A percentile compares a stretch with the other conserved stretches of the same genome.
phyloP scores from a whole-genome alignment of 53 echinoderm and acorn worm species.

The Glandiceps talaboti region DNA sequence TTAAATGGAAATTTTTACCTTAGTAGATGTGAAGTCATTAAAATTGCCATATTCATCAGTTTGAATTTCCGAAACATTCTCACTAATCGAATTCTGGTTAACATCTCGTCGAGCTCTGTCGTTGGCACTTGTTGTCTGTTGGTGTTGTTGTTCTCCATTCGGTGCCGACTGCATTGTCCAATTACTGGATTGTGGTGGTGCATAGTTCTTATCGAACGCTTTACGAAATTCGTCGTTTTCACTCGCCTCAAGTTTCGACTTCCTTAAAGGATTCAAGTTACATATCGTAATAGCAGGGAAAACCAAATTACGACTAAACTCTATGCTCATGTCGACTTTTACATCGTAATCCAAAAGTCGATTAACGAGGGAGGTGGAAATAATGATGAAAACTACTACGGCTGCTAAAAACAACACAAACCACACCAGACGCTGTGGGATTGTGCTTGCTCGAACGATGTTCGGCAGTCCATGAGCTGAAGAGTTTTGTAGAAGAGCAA shows the following conservation, averaged over 20 bases:
- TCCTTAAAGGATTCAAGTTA: slow-evolving; percentile 52
- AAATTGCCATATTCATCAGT: too few species aligned
- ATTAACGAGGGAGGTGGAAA: not conserved
- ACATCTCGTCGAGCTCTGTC: too few species aligned
- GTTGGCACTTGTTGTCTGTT: too few species aligned
- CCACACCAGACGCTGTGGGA: not conserved
- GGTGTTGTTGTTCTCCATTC: too few species aligned
- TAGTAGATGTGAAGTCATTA: too few species aligned
- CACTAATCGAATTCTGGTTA: too few species aligned
- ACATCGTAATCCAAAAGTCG: not conserved
- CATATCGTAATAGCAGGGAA: slow-evolving; percentile 76
- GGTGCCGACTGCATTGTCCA: too few species aligned
- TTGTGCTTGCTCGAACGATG: slow-evolving; percentile 42
- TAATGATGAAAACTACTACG: not conserved
- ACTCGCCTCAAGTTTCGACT: slow-evolving; percentile 4
- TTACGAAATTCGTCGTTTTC: not conserved
- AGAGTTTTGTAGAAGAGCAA: slow-evolving; percentile 20
- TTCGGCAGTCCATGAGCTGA: slow-evolving; percentile 85
- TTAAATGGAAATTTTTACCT: too few species aligned
- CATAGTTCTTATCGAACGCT: not conserved
- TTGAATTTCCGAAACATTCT: too few species aligned
- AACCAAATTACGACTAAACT: slow-evolving; percentile 24
- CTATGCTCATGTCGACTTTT: slow-evolving; percentile 13
- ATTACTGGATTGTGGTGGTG: too few species aligned
- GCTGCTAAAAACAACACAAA: not conserved